These are phyloP conservation scores for Tanytarsus gracilentus DNA, from an alignment of 2,888 invertebrate genomes.

Conservation along the genomic window DNA sequence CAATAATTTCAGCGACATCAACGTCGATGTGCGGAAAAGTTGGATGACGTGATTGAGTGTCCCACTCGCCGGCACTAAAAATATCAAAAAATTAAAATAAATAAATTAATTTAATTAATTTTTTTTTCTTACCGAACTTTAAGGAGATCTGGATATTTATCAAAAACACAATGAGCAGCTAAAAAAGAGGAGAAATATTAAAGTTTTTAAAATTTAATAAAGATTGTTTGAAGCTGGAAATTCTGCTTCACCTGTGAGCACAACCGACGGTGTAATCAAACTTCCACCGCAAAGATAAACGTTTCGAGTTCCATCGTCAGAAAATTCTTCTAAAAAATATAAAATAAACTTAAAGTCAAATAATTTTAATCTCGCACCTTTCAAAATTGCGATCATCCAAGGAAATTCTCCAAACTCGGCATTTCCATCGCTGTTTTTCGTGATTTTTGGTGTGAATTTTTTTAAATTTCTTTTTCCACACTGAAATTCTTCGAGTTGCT, in stretches of 20 bases:
- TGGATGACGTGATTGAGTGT: neutral
- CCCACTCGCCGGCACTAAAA: constrained; percentile 8
- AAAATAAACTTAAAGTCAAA: neutral
- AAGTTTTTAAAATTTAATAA: neutral
- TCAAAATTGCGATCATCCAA: constrained; percentile 46
- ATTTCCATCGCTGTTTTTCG: constrained; percentile 53
- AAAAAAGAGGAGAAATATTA: too few relatives aligned
- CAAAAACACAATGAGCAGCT: constrained; percentile 64
- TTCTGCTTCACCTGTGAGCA: constrained; percentile 1
- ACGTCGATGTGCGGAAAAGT: neutral
- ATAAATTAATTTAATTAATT: too few relatives aligned
- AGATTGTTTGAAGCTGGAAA: neutral
- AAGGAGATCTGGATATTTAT: constrained; percentile 34
- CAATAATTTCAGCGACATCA: neutral
- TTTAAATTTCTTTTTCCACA: neutral
- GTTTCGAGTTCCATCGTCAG: constrained; percentile 31
- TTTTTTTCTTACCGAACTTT: constrained; percentile 50
- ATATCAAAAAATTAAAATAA: too few relatives aligned
- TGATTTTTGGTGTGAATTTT: constrained; percentile 49
- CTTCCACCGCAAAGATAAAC: constrained; percentile 47
- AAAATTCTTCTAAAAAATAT: constrained; percentile 33
- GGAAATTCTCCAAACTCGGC: constrained; percentile 47
- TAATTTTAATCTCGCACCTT: constrained; percentile 14
- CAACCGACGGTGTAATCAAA: constrained; percentile 36
- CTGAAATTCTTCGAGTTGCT: constrained; percentile 30